phyloP scores from a whole-genome alignment of 2,888 invertebrate genomes.

The Drosophila vallismaia region DNA sequence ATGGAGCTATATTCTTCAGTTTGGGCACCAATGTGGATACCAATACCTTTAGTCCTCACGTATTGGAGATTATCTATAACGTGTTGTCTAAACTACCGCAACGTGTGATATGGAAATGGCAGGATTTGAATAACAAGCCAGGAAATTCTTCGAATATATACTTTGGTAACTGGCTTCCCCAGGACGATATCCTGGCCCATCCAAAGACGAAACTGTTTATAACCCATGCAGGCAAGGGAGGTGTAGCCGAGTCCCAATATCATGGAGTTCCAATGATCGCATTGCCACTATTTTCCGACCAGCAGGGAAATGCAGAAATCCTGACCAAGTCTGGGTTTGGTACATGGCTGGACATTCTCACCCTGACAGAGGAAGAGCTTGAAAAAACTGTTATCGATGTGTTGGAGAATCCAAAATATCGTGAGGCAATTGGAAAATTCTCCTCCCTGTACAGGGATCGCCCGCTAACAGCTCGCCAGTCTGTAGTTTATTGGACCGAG shows the following conservation, averaged over 20 bases:
- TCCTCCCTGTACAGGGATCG: constrained; percentile 85
- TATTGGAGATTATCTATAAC: constrained; percentile 85
- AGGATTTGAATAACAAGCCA: constrained; percentile 84
- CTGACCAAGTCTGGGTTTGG: constrained; percentile 65
- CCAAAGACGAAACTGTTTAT: constrained; percentile 86
- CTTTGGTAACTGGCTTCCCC: constrained; percentile 88
- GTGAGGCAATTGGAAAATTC: constrained; percentile 80
- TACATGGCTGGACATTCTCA: constrained; percentile 39
- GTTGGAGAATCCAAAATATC: constrained; percentile 59
- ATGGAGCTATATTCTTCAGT: constrained; percentile 83
- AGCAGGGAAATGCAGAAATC: constrained; percentile 54
- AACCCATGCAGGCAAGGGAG: constrained; percentile 87
- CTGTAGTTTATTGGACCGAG: constrained; percentile 86
- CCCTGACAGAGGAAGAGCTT: constrained; percentile 50
- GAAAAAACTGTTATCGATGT: constrained; percentile 57
- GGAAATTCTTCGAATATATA: constrained; percentile 86
- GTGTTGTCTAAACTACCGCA: constrained; percentile 86
- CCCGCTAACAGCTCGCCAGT: constrained; percentile 85
- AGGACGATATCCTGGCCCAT: constrained; percentile 87
- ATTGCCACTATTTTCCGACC: constrained; percentile 74
- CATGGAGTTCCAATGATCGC: constrained; percentile 85
- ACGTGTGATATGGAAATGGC: constrained; percentile 88
- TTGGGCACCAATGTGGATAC: constrained; percentile 83
- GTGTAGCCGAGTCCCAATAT: constrained; percentile 86
- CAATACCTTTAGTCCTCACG: constrained; percentile 83